Evolutionary conservation across 2,113 vertebrate genomes (phyloP), one percentile per base, ranked within the genome.

Genomic region (Chlamydotis undulata): DNA sequence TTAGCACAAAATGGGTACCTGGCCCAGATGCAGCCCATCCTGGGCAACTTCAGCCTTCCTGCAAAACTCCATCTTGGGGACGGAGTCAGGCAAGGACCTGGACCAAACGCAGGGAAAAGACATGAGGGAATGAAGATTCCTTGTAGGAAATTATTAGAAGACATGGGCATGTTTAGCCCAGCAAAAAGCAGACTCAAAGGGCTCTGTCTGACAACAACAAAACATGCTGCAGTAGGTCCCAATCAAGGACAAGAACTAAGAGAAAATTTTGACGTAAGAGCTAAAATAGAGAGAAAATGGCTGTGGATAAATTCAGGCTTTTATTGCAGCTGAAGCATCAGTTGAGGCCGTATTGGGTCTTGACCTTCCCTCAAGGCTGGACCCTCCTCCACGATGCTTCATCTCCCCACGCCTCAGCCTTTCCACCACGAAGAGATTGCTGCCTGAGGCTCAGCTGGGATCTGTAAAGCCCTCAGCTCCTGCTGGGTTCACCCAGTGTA

Each of bases 291-390:
- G n/a, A 31, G 33, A 29, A 69, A 47, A 57, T 4, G 26, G 19
- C 53, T 19, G 26, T 45, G 84, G 52, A 19, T 52, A 52, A 29
- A 17, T 43, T n/a, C 61, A 13, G 4, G 57, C 12, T 71, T 73
- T 63, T 57, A n/a, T 39, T 65, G 59, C 70, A 57, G n/a, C 1
- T 1, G 50, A 9, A 69, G 14, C 29, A 19, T 28, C 56, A 7
- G 41, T 2, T 74, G 31, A 65, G 41, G 19, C 7, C 3, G 0
- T 11, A 2, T 10, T 23, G 5, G 28, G 33, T 28, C 56, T 45
- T 57, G 56, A 63, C n/a, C 52, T 70, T 70, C n/a, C 47, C 45
- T 85, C 25, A 13, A 13, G 17, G 56, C 16, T 75, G 31, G 61
- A 21, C 14, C 10, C 16, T 84, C 22, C 57, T 67, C 52, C 21